A percentile compares a stretch with the other conserved stretches of the same genome.
Evolutionary conservation across 2,797 vertebrate species (phyloP).

Genomic region (Pseudomugil tenellus): DNA sequence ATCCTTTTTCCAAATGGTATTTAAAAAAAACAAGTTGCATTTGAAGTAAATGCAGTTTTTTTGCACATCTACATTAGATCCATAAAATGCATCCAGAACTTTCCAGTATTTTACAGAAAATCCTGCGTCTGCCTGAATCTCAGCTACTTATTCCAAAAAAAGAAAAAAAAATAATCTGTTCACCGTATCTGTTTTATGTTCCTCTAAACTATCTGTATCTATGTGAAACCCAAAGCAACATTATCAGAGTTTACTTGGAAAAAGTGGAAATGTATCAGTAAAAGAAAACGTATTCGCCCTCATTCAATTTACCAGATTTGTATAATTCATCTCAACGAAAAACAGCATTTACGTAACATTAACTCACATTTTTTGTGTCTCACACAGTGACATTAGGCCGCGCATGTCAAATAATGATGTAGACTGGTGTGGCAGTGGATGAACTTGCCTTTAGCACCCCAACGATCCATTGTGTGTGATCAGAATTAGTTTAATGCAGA

Average conservation of each 20-base stretch:
- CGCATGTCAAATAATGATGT: slow-evolving; percentile 20
- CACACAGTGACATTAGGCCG: background rate
- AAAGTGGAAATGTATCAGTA: background rate
- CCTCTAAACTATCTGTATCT: background rate
- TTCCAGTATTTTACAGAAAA: background rate
- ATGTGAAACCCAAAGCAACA: background rate
- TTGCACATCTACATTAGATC: no score
- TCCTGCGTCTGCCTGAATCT: no score
- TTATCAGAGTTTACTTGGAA: background rate
- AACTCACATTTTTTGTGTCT: background rate
- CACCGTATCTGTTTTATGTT: background rate
- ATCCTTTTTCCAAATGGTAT: no score
- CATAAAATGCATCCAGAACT: no score
- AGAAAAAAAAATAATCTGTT: background rate
- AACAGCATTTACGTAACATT: background rate
- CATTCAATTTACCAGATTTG: background rate
- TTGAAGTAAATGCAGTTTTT: no score
- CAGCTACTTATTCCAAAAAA: no score
- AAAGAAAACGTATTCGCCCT: background rate
- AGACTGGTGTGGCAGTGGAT: slow-evolving; percentile 31
- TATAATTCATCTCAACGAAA: background rate
- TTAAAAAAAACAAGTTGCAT: no score
- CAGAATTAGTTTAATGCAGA: slow-evolving; percentile 78
- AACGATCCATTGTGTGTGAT: slow-evolving; percentile 54
- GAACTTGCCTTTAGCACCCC: slow-evolving; percentile 42